Base-by-base conservation (phyloP, 2,113 vertebrate species). In the Corythornis vintsioides region DNA sequence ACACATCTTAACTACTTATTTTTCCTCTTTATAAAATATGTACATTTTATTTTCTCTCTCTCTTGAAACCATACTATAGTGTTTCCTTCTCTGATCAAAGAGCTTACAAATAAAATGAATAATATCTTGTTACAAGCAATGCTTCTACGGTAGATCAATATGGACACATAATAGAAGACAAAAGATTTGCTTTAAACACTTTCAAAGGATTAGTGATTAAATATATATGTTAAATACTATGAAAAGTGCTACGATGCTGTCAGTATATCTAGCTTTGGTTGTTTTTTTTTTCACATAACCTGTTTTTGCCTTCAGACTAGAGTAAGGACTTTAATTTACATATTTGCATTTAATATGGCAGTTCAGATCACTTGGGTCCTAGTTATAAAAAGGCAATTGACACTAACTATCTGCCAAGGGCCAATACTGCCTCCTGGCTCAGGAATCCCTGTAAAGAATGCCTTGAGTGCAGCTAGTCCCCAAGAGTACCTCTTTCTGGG, bases 1-100 rank as follows among this genome's bases (percentile, higher is more conserved):
- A 63, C 50, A 70, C 7, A 74, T 43, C 17, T 71, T 59, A 28
- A 72, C 56, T 70, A 60, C 79, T 59, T 69, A 57, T 50, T 63
- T 82, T 86, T 88, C 25, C 26, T 50, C 24, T 64, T 18, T 57
- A n/a, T 59, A 91, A 40, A 40, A n/a, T 56, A n/a, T n/a, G 21
- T 78, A 69, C 28, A 76, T 94, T 83, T 70, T 28, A 57, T 95
- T 52, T 87, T 83, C 8, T 81, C 40, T 52, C 14, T 78, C 38
- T 93, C 69, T 60, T 78, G 79, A 61, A 94, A 76, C 29, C 21
- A 29, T 71, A 17, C 18, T 57, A 24, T 56, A 69, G 70, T 84
- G 47, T 91, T 92, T 96, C 94, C 55, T 92, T 76, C 53, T 56
- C 56, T 89, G 64, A 87, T 81, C 33, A 96, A 92, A 19, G 21